Conservation (phyloP, 2,113 vertebrate genomes). For the Muntiacus muntjak region DNA sequence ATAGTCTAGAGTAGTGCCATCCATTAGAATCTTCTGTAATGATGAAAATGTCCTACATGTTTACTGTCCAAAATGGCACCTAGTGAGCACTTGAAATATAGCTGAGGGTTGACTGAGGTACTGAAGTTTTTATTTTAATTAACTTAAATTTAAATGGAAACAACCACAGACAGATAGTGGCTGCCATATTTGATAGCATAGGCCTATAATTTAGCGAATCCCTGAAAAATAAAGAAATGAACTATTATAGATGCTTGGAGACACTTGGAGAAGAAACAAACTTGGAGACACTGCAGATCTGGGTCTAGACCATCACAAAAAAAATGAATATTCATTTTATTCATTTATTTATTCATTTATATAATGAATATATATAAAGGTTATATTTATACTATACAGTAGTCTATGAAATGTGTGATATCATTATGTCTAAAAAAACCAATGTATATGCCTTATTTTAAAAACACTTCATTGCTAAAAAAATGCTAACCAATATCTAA, state of each 20-base stretch:
- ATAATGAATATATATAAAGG: neutral
- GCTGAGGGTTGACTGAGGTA: neutral
- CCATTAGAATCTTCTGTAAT: neutral
- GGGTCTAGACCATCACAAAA: neutral
- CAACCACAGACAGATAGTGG: neutral
- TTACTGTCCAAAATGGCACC: neutral
- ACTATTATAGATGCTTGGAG: neutral
- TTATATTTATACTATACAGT: neutral
- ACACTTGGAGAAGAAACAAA: neutral
- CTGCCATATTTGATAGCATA: neutral
- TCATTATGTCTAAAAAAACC: neutral
- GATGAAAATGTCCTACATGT: neutral
- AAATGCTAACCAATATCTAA: neutral
- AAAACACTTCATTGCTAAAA: neutral
- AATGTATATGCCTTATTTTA: neutral
- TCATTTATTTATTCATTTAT: neutral
- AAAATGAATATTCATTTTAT: neutral
- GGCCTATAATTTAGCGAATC: neutral
- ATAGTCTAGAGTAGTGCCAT: neutral
- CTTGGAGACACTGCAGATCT: neutral
- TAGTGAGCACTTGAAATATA: neutral
- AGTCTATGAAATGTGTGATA: neutral
- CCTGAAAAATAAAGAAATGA: neutral
- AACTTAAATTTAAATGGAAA: slow-evolving; percentile 9
- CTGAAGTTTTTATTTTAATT: neutral